A percentile compares a stretch with the other conserved stretches of the same genome.
phyloP scores from a whole-genome alignment of 2,888 invertebrate species.

The Pegoplata infirma region DNA sequence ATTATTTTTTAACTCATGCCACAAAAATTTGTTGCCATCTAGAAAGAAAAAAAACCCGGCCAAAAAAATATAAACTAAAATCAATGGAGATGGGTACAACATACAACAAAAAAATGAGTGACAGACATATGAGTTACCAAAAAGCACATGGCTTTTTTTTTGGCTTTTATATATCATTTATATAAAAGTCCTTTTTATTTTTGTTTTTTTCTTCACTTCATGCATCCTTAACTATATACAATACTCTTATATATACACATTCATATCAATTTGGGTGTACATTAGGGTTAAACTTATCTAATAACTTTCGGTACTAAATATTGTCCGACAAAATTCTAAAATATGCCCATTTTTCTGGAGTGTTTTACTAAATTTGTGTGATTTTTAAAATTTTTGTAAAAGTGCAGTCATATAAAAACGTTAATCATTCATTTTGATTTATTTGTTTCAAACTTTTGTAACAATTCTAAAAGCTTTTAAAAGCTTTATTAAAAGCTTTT shows the following conservation, averaged over 20 bases:
- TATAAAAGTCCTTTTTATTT: not conserved
- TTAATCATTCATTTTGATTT: too few species aligned
- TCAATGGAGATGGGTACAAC: not conserved
- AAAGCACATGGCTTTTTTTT: slow-evolving; percentile 9
- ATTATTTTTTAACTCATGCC: not conserved
- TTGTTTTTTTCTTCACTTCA: not conserved
- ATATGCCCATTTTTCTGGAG: too few species aligned
- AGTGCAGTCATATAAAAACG: too few species aligned
- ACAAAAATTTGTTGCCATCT: not conserved
- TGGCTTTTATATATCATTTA: slow-evolving; percentile 8
- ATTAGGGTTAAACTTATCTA: too few species aligned
- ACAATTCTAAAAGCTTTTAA: too few species aligned
- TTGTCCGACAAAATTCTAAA: too few species aligned
- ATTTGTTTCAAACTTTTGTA: too few species aligned
- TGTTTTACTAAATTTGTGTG: too few species aligned
- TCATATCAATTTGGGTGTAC: too few species aligned
- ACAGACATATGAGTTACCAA: slow-evolving; percentile 22
- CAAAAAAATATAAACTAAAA: not conserved
- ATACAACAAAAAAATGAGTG: not conserved
- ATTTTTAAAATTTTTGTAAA: too few species aligned
- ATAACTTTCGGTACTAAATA: too few species aligned
- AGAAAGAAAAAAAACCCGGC: not conserved
- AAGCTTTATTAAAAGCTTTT: too few species aligned
- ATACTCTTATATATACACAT: not conserved
- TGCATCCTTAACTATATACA: slow-evolving; percentile 29